A percentile compares a stretch with the other conserved stretches of the same genome.
Conservation (phyloP, 2,888 invertebrate species). For the Andrena bicolor region DNA sequence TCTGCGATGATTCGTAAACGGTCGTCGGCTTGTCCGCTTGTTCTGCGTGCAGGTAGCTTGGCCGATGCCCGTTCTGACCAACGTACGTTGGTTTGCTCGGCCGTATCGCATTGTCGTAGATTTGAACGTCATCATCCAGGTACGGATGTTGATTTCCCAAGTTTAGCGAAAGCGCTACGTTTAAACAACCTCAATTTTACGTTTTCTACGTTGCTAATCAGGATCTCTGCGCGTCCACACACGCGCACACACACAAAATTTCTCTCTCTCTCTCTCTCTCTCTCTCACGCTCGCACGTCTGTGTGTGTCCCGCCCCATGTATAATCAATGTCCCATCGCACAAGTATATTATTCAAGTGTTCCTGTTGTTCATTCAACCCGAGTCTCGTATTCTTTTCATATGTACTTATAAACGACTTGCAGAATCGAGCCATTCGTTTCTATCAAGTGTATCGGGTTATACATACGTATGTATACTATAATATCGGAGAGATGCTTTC, state of each 20-base stretch:
- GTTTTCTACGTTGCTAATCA: background rate
- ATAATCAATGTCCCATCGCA: no score
- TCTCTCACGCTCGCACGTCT: no score
- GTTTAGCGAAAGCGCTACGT: slow-evolving; percentile 81
- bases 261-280: no score
- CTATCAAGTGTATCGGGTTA: no score
- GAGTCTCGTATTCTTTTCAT: background rate
- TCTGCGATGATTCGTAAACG: slow-evolving; percentile 59
- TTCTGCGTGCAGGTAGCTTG: slow-evolving; percentile 60
- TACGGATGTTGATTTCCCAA: slow-evolving; percentile 82
- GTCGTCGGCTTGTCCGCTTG: slow-evolving; percentile 72
- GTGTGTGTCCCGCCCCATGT: no score
- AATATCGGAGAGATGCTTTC: no score
- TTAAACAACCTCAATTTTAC: slow-evolving; percentile 55
- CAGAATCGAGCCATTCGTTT: no score
- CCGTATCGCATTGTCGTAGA: slow-evolving; percentile 82
- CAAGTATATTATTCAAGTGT: no score
- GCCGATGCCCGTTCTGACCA: slow-evolving; percentile 57
- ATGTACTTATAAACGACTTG: background rate
- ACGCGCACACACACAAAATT: background rate
- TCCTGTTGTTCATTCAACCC: background rate
- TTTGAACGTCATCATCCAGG: slow-evolving; percentile 86
- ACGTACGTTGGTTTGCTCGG: slow-evolving; percentile 81
- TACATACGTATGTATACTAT: no score
- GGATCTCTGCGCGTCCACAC: background rate